phyloP scores from a whole-genome alignment of 2,888 invertebrate species.

The Troides oblongomaculatus region DNA sequence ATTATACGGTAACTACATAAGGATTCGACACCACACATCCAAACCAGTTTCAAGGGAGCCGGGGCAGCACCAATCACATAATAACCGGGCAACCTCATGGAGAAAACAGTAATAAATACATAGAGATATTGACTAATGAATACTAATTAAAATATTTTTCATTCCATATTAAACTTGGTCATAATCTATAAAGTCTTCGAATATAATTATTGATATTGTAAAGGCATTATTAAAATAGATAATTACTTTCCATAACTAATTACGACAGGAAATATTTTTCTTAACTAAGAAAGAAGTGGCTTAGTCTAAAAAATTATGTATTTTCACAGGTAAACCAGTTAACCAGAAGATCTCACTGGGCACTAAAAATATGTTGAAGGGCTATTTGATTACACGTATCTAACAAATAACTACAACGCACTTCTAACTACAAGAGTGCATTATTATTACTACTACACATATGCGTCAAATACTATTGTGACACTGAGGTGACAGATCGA shows the following conservation, averaged over 20 bases:
- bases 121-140: neutral
- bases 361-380: neutral
- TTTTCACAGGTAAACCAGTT: too few species aligned
- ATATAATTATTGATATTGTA: too few species aligned
- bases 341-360: too few species aligned
- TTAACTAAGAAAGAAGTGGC: too few species aligned
- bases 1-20: conserved; percentile 55
- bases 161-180: neutral
- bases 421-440: conserved; percentile 1
- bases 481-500: neutral
- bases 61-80: conserved; percentile 80
- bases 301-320: too few species aligned
- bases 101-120: conserved; percentile 36
- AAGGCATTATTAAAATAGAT: too few species aligned
- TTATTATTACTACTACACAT: neutral
- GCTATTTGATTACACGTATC: neutral
- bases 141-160: neutral
- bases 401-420: conserved; percentile 1
- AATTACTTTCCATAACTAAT: too few species aligned
- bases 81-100: conserved; percentile 72
- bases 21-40: conserved; percentile 66
- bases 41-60: conserved; percentile 60
- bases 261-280: too few species aligned
- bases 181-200: too few species aligned
- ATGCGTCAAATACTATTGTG: neutral